These are phyloP conservation scores for Poecilia latipinna DNA, from an alignment of 2,113 vertebrate species.

Conservation along the genomic window DNA sequence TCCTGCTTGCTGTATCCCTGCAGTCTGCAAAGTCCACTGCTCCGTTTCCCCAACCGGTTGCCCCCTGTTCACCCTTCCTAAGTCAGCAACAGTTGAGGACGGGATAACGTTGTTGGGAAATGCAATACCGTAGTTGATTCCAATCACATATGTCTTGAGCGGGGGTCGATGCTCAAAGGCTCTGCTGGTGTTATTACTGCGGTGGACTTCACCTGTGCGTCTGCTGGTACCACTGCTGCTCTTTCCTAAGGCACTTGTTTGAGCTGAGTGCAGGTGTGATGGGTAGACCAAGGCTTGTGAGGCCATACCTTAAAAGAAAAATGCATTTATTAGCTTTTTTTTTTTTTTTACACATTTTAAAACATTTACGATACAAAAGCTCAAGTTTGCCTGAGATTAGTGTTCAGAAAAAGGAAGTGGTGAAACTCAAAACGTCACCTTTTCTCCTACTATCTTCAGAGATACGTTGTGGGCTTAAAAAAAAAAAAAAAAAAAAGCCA, in stretches of 20 bases:
- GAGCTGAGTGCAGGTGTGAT: constrained; percentile 97
- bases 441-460: neutral
- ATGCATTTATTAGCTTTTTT: neutral
- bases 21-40: constrained; percentile 81
- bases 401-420: neutral
- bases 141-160: constrained; percentile 87
- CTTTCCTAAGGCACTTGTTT: constrained; percentile 95
- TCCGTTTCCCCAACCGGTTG: constrained; percentile 60
- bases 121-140: constrained; percentile 90
- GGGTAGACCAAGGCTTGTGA: constrained; percentile 97
- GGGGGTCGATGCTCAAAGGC: constrained; percentile 89
- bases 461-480: neutral
- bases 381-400: neutral
- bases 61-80: constrained; percentile 25
- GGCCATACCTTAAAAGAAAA: constrained; percentile 89
- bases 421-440: neutral
- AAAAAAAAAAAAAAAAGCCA: constrained; percentile 4
- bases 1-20: constrained; percentile 79
- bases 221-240: constrained; percentile 89
- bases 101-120: constrained; percentile 84
- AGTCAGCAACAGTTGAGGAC: constrained; percentile 69
- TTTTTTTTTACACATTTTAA: neutral
- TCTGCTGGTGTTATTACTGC: constrained; percentile 81
- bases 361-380: neutral
- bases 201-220: constrained; percentile 86